Evolutionary conservation across 2,888 invertebrate species (phyloP).

Genomic region (Eilema depressum): DNA sequence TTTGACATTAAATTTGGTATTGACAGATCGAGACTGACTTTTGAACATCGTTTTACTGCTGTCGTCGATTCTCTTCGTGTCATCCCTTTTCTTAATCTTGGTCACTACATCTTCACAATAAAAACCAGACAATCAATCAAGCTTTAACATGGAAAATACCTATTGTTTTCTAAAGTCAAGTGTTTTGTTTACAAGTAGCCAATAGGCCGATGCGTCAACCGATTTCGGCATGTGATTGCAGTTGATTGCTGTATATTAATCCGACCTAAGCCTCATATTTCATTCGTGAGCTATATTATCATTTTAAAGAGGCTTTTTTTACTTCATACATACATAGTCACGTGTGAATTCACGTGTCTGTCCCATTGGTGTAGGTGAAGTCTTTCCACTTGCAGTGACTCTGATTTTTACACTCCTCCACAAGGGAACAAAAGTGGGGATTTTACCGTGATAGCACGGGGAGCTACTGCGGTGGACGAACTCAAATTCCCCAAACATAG

Average conservation of each 20-base stretch:
- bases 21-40: too few species aligned
- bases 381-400: background rate
- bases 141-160: background rate
- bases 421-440: too few species aligned
- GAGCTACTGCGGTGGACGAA: too few species aligned
- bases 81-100: too few species aligned
- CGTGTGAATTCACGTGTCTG: background rate
- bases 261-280: background rate
- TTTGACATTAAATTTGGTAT: too few species aligned
- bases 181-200: background rate
- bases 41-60: too few species aligned
- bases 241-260: background rate
- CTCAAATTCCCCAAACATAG: too few species aligned
- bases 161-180: background rate
- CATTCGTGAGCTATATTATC: background rate
- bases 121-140: background rate
- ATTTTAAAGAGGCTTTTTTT: background rate
- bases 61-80: too few species aligned
- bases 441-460: too few species aligned
- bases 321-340: background rate
- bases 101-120: too few species aligned
- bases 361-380: background rate
- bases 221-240: slow-evolving; percentile 1
- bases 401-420: too few species aligned
- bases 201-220: background rate